Conservation (phyloP, 2,113 vertebrate genomes). For the Lepidothrix coronata region DNA sequence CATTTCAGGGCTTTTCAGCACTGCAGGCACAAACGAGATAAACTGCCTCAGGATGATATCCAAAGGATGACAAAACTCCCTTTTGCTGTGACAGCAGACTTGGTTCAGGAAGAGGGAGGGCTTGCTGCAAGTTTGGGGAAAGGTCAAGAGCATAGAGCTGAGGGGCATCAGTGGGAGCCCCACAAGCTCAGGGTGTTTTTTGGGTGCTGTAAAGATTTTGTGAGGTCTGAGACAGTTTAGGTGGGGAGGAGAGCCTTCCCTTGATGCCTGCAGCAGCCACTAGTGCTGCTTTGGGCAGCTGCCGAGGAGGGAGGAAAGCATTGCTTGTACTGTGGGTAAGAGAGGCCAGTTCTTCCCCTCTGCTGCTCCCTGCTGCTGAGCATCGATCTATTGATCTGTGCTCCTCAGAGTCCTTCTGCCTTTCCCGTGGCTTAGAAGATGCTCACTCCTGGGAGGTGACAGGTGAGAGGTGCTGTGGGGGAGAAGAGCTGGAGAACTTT, state of each 20-base stretch:
- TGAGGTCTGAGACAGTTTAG: neutral
- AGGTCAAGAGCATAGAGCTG: neutral
- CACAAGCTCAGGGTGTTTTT: neutral
- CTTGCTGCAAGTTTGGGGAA: neutral
- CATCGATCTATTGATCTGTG: neutral
- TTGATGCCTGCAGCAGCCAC: neutral
- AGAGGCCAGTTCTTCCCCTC: neutral
- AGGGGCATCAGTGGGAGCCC: neutral
- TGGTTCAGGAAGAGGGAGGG: neutral
- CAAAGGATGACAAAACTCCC: neutral
- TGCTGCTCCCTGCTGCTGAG: neutral
- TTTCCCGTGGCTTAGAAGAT: neutral
- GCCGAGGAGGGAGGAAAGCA: neutral
- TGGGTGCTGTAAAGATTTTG: neutral
- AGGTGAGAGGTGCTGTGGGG: neutral
- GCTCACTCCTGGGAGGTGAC: neutral
- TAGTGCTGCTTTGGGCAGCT: neutral
- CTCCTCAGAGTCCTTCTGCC: neutral
- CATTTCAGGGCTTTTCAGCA: neutral
- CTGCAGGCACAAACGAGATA: neutral
- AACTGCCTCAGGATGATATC: neutral
- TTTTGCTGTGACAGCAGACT: conserved; percentile 1
- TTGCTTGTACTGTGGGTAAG: rapidly evolving
- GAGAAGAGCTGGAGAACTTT: neutral
- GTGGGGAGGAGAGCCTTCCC: neutral